Conservation (phyloP, 2,888 invertebrate genomes). For the Eledone cirrhosa region DNA sequence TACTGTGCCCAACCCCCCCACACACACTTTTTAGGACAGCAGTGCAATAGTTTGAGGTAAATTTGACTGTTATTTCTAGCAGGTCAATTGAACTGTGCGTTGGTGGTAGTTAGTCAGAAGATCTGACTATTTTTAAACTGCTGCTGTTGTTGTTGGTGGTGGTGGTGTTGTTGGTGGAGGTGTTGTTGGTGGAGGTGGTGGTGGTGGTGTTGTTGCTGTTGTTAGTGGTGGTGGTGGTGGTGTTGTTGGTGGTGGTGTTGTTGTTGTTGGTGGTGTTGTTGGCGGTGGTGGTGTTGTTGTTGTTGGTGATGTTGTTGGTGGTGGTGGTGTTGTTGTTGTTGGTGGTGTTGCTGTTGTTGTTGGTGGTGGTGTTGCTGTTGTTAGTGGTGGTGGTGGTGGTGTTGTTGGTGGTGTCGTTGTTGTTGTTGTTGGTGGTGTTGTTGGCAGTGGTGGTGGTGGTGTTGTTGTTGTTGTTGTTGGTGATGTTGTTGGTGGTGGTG, state of each 20-base stretch:
- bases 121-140: too few species aligned
- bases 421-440: neutral
- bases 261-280: neutral
- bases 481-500: neutral
- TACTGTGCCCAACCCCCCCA: too few species aligned
- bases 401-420: neutral
- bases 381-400: neutral
- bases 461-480: neutral
- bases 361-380: neutral
- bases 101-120: too few species aligned
- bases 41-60: too few species aligned
- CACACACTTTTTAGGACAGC: too few species aligned
- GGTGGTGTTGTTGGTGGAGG: too few species aligned
- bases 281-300: neutral
- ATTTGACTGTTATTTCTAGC: too few species aligned
- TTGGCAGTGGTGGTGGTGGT: neutral
- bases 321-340: neutral
- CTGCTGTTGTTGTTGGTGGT: too few species aligned
- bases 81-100: too few species aligned
- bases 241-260: conserved; percentile 13
- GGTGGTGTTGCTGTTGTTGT: neutral
- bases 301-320: neutral
- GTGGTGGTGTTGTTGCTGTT: too few species aligned
- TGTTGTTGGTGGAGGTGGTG: too few species aligned
- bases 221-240: neutral